phyloP scores from a whole-genome alignment of 2,888 invertebrate genomes.

The Phengaris alcon region DNA sequence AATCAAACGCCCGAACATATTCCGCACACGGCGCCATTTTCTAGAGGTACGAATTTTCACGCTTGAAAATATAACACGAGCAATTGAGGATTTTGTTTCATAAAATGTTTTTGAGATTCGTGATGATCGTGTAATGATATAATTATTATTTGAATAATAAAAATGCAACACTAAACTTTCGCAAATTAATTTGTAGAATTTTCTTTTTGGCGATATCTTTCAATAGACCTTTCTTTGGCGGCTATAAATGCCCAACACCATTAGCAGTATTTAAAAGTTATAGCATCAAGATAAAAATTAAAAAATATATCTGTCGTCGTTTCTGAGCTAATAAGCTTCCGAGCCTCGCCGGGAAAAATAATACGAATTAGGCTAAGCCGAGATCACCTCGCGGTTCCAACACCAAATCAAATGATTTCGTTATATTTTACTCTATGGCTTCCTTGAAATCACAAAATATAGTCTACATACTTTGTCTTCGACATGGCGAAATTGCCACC shows the following conservation, averaged over 20 bases:
- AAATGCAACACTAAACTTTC: no score
- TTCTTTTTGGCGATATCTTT: background rate
- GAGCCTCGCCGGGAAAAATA: background rate
- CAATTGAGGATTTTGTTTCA: no score
- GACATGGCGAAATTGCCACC: no score
- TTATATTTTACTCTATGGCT: background rate
- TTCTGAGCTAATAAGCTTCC: background rate
- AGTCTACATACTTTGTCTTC: no score
- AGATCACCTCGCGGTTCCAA: background rate
- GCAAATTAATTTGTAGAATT: background rate
- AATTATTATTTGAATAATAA: no score
- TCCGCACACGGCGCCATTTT: constrained; percentile 18
- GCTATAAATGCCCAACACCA: background rate
- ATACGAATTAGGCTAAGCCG: constrained; percentile 3
- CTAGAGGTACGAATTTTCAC: constrained; percentile 2
- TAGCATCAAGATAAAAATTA: background rate
- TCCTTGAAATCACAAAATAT: background rate
- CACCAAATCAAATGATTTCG: background rate
- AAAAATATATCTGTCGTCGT: background rate
- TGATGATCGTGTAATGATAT: no score
- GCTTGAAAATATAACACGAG: background rate
- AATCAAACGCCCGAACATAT: constrained; percentile 24
- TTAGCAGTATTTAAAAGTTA: background rate
- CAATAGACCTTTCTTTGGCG: background rate
- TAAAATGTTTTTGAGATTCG: no score